Evolutionary conservation across 2,888 invertebrate genomes (phyloP).

Genomic region (Spodoptera picta): DNA sequence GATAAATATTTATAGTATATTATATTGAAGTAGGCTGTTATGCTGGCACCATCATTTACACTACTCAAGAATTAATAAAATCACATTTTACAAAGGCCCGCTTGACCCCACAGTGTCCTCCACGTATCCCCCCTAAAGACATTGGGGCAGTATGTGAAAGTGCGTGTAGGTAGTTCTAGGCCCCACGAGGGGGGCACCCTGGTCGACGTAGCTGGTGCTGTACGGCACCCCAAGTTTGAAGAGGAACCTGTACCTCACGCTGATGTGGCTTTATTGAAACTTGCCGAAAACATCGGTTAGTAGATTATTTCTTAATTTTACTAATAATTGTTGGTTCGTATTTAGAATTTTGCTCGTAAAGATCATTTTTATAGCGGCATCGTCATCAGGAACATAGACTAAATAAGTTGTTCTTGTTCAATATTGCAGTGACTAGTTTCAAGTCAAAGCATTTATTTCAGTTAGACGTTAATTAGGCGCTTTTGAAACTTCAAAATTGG

Average conservation of each 20-base stretch:
- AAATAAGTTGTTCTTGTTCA: too few species aligned
- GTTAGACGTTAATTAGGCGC: too few species aligned
- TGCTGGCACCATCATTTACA: too few species aligned
- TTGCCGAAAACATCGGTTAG: conserved; percentile 74
- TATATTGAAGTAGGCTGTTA: too few species aligned
- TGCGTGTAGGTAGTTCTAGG: conserved; percentile 76
- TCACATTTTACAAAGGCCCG: not conserved
- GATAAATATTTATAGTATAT: too few species aligned
- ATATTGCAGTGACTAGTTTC: too few species aligned
- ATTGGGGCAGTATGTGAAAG: conserved; percentile 76
- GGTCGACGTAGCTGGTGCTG: conserved; percentile 77
- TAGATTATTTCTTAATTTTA: not conserved
- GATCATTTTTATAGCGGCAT: too few species aligned
- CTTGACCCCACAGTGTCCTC: conserved; percentile 69
- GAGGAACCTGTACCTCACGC: conserved; percentile 85
- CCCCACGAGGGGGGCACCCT: conserved; percentile 78
- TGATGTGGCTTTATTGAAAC: conserved; percentile 80
- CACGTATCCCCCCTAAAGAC: conserved; percentile 79
- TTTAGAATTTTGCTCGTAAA: too few species aligned
- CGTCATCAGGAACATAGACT: too few species aligned
- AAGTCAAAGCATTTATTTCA: too few species aligned
- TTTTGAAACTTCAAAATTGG: too few species aligned
- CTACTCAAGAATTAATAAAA: not conserved
- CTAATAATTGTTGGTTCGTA: too few species aligned
- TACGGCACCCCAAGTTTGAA: conserved; percentile 84